Base-by-base conservation (phyloP, 1,140 invertebrate genomes). In the Spodoptera frugiperda region DNA sequence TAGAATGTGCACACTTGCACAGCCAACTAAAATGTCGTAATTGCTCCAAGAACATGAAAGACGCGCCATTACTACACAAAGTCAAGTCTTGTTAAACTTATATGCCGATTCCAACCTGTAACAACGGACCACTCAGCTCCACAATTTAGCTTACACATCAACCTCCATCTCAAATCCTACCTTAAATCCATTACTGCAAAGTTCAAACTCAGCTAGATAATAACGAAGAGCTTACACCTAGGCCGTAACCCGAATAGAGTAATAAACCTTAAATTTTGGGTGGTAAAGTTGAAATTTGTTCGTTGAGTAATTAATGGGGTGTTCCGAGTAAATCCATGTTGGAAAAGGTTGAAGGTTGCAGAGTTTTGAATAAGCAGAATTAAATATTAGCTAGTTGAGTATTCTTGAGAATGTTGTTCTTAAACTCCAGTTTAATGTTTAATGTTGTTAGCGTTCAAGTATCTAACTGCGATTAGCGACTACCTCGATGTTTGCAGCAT, bases 341-440 rank as follows among this genome's bases (percentile, higher is more conserved):
- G 21, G 65, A 68, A 68, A 67, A 68, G 46, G 65, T 68, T 53
- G 65, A 68, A 51, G 65, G 49, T 53, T 68, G n/a, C 19, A 67
- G 65, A 68, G 65, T 68, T 68, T 68, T 51, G 48, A 68, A 46
- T 68, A 68, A 68, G 65, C 46, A 53, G 65, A 68, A 53, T 68
- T 68, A 68, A 68, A 68, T 68, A 68, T 68, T 68, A 68, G 39
- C 11, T 19, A 30, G 8, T 68, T 53, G 21, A 68, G 65, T 51
- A 68, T 51, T 53, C 49, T 68, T 68, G 46, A 68, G 48, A 53
- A 68, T 51, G 49, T 68, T 51, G 65, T 68, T 68, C 25, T 51
- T 9, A 68, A 68, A 68, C 48, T 68, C 49, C 19, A 33, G 48
- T 68, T 68, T 30, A 68, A 68, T 68, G 21, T 68, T 68, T 68